Base-by-base conservation (phyloP, 2,888 invertebrate species). In the Phortica magna region DNA sequence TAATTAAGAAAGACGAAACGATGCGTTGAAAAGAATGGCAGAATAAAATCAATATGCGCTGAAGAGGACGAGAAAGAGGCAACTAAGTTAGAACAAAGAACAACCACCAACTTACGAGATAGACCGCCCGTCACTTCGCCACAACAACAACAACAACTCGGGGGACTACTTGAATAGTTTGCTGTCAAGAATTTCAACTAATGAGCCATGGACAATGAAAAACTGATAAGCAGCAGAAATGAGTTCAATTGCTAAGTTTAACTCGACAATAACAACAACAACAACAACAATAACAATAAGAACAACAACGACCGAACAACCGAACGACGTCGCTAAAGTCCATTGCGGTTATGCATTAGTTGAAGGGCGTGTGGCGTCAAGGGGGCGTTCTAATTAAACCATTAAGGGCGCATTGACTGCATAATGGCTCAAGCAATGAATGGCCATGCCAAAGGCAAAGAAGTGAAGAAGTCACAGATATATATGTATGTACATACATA, bases 191-290 rank as follows among this genome's bases (percentile, higher is more conserved):
- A 48, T 31, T 31, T n/a, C 31, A 71, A 71, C 70, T 71, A 71
- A 71, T 71, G 70, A 71, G 70, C 70, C 70, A 55, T 71, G 70
- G 70, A 71, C 70, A 71, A 71, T 71, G 70, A 31, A 71, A 55
- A 53, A 55, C 70, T 71, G 70, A 71, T 71, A 71, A 71, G 53
- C 19, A 71, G 55, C 55, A 55, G 39, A 71, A 53, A 71, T 55
- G 70, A 71, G 70, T 71, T 71, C 70, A 71, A 71, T 31, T 71
- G 70, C 22, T 53, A 53, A 53, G 55, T 71, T 42, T 43, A 71
- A 41, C 22, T 61, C 59, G 59, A 48, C 10, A 48, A 48, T 48
- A 6, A 48, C 48, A 48, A 48, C 6, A 14, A 48, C 48, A 14
- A 48, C 48, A 48, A 48, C 31, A 31, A 31, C 59, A 7, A 48